Base-by-base conservation (phyloP, 92 coral and sea anemone genomes). In the Porites lobata region DNA sequence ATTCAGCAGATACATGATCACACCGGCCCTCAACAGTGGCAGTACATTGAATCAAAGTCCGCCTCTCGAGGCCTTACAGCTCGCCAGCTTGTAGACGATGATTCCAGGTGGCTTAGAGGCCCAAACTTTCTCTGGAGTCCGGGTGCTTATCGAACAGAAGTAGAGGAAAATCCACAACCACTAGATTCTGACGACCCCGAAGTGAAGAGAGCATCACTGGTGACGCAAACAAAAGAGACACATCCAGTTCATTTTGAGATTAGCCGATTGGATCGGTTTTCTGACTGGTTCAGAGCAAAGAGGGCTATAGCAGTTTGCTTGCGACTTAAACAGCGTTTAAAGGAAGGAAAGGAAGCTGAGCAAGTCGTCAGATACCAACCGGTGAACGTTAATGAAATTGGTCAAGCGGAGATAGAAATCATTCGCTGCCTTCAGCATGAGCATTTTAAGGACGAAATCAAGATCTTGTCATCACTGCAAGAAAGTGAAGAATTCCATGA, bases 101-200 rank as follows among this genome's bases (percentile, higher is more conserved):
- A 50, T 29, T 76, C 67, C 5, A 14, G 65, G 21, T 54, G 81
- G 81, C 19, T 76, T 18, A 22, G 14, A 53, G 81, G 67, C 11
- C 43, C 81, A 6, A 32, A 50, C 15, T 76, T 76, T 67, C 66
- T 76, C 10, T 81, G 77, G 73, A 65, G 53, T 47, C 54, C 19
- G 50, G 78, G 47, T 5, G 76, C 62, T 6, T 21, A 77, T 24
- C 52, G 54, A 70, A 38, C 73, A 56, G 32, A 29, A 14, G 21
- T 20, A 17, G 80, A 69, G 17, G 2, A 22, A 32, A 32, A 22
- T 26, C 50, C 56, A 14, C 24, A 65, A 21, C 85, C 79, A 24
- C 5, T 79, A 58, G 80, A 89, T 67, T 76, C 92, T 57, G 65
- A 50, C 8, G 85, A 84, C 47, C 86, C 92, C 8, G 89, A 90